Percentiles rank a stretch among this genome's conserved stretches.
These are phyloP conservation scores for Hypena proboscidalis DNA, from an alignment of 2,888 invertebrate species.

Conservation along the genomic window DNA sequence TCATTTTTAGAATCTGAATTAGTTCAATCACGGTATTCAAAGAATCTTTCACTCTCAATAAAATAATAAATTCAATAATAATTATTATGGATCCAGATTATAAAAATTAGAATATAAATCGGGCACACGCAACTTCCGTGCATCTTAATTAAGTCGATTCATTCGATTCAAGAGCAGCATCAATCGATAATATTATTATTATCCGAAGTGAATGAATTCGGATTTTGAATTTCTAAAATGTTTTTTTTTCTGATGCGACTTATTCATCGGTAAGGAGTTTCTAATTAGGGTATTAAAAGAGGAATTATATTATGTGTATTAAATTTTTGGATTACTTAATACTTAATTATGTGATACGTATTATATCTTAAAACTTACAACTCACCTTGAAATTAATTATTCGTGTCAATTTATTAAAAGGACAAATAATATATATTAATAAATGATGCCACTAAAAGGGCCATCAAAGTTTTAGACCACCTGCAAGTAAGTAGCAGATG, in stretches of 20 bases:
- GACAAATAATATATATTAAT: too few species aligned
- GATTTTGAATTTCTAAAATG: slow-evolving; percentile 22
- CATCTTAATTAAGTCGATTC: slow-evolving; percentile 40
- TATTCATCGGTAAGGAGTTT: slow-evolving; percentile 20
- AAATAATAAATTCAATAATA: slow-evolving; percentile 15
- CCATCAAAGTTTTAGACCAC: too few species aligned
- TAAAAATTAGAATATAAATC: slow-evolving; percentile 25
- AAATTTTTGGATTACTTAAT: too few species aligned
- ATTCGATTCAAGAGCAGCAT: slow-evolving; percentile 23
- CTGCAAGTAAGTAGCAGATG: too few species aligned
- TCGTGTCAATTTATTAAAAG: too few species aligned
- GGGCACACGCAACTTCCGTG: slow-evolving; percentile 12
- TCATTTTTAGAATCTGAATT: too few species aligned
- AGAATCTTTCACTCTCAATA: background rate
- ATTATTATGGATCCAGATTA: slow-evolving; percentile 20
- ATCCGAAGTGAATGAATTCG: slow-evolving; percentile 31
- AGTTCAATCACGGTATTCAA: too few species aligned
- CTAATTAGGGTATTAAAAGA: slow-evolving; percentile 19
- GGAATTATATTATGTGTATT: slow-evolving; percentile 1
- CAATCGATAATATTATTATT: slow-evolving; percentile 17
- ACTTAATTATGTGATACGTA: too few species aligned
- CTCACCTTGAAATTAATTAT: too few species aligned
- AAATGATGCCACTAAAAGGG: too few species aligned
- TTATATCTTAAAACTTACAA: too few species aligned
- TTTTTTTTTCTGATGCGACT: slow-evolving; percentile 8